phyloP scores from a whole-genome alignment of 2,888 invertebrate genomes.

The Didymodactylos carnosus region DNA sequence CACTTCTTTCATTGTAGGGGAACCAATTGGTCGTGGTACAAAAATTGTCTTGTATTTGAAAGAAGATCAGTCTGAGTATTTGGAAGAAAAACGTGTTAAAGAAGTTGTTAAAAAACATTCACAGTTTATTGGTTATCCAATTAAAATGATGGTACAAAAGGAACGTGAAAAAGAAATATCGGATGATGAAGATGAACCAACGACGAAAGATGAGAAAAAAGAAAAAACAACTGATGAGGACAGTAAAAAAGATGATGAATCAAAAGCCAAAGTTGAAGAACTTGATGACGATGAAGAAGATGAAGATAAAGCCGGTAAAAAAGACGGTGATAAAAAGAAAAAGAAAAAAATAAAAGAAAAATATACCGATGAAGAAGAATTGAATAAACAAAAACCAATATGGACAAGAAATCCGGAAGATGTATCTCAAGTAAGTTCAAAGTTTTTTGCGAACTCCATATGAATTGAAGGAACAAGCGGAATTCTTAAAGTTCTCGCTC shows the following conservation, averaged over 20 bases:
- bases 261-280: slow-evolving; percentile 43
- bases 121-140: slow-evolving; percentile 95
- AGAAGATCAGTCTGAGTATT: slow-evolving; percentile 79
- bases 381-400: slow-evolving; percentile 92
- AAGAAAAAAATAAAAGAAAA: slow-evolving; percentile 92
- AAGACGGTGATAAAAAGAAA: slow-evolving; percentile 53
- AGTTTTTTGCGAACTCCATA: too few species aligned
- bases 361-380: slow-evolving; percentile 86
- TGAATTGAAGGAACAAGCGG: too few species aligned
- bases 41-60: slow-evolving; percentile 79
- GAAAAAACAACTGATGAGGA: slow-evolving; percentile 47
- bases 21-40: slow-evolving; percentile 51
- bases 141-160: slow-evolving; percentile 68
- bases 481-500: too few species aligned
- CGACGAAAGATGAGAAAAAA: slow-evolving; percentile 45
- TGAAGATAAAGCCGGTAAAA: slow-evolving; percentile 45
- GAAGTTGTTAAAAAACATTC: slow-evolving; percentile 96
- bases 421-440: too few species aligned
- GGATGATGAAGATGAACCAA: slow-evolving; percentile 52
- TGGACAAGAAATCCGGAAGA: slow-evolving; percentile 94
- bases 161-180: slow-evolving; percentile 87
- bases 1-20: too few species aligned
- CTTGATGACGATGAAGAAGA: slow-evolving; percentile 45
- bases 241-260: slow-evolving; percentile 39
- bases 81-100: slow-evolving; percentile 81